Percentiles rank a stretch among this genome's conserved stretches.
Conservation (phyloP, 2,888 invertebrate species). For the Serrognathus titanus region DNA sequence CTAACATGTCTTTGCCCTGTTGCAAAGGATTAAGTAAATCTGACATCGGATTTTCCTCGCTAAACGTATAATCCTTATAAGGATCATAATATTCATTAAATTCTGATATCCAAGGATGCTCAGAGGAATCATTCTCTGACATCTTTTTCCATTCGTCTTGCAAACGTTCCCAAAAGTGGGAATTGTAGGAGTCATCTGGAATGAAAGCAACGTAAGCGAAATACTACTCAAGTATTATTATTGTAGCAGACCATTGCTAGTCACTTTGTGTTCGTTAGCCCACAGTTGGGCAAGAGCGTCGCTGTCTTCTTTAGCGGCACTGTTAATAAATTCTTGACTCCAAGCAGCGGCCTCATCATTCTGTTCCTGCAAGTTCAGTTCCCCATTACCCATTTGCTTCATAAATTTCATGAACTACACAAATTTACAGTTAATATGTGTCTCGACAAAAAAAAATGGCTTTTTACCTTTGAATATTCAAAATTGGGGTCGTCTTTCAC, state of each 20-base stretch:
- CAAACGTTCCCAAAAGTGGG: slow-evolving; percentile 60
- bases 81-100: slow-evolving; percentile 61
- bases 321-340: slow-evolving; percentile 49
- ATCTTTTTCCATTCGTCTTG: slow-evolving; percentile 78
- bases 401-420: slow-evolving; percentile 80
- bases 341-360: slow-evolving; percentile 49
- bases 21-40: slow-evolving; percentile 75
- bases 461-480: slow-evolving; percentile 63
- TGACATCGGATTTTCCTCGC: slow-evolving; percentile 82
- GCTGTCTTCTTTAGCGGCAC: slow-evolving; percentile 32
- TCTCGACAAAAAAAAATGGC: not conserved
- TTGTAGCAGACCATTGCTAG: slow-evolving; percentile 13
- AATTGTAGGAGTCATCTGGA: slow-evolving; percentile 60
- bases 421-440: not conserved
- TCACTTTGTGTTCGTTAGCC: slow-evolving; percentile 42
- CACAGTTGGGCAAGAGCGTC: slow-evolving; percentile 35
- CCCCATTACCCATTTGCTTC: slow-evolving; percentile 70
- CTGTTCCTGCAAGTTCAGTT: slow-evolving; percentile 55
- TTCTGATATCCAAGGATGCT: slow-evolving; percentile 71
- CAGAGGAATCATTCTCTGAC: slow-evolving; percentile 61
- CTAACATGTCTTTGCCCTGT: slow-evolving; percentile 79
- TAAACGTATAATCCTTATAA: slow-evolving; percentile 59
- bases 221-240: not conserved
- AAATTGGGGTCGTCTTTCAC: slow-evolving; percentile 63
- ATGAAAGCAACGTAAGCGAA: not conserved